These are phyloP conservation scores for Ovibos moschatus DNA, from an alignment of 2,113 vertebrate genomes.

Conservation along the genomic window DNA sequence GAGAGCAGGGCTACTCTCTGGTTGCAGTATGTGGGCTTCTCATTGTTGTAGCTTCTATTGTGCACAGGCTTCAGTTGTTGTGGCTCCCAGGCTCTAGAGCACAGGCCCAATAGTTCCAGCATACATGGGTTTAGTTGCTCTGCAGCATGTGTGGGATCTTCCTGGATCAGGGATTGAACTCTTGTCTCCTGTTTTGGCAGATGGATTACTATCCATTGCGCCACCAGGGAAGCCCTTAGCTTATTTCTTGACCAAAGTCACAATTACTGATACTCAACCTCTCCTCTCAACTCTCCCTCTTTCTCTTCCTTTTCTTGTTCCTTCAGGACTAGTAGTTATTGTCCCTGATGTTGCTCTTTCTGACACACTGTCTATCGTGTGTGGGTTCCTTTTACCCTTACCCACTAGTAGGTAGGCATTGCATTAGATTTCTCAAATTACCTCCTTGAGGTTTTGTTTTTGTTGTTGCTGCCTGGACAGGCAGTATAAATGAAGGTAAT, in stretches of 20 bases:
- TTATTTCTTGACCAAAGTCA: neutral
- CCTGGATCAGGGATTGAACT: neutral
- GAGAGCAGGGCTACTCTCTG: neutral
- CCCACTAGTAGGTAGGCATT: neutral
- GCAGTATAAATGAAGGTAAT: neutral
- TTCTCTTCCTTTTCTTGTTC: neutral
- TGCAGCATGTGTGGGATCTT: neutral
- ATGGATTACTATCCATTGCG: neutral
- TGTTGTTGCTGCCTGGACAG: neutral
- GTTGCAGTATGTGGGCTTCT: neutral
- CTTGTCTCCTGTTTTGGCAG: neutral
- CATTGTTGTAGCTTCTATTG: neutral
- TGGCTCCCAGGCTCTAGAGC: neutral
- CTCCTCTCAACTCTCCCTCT: neutral
- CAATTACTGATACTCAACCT: neutral
- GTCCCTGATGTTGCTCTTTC: accelerated
- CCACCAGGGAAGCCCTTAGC: neutral
- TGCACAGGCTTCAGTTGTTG: neutral
- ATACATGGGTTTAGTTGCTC: neutral
- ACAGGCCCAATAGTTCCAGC: neutral
- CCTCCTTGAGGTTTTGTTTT: neutral
- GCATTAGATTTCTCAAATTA: neutral
- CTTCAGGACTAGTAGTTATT: neutral
- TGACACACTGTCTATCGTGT: neutral
- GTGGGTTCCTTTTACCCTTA: neutral